Evolutionary conservation across 1,140 invertebrate genomes (phyloP), one percentile per base, ranked within the genome.

Genomic region (Heterodera carotae): DNA sequence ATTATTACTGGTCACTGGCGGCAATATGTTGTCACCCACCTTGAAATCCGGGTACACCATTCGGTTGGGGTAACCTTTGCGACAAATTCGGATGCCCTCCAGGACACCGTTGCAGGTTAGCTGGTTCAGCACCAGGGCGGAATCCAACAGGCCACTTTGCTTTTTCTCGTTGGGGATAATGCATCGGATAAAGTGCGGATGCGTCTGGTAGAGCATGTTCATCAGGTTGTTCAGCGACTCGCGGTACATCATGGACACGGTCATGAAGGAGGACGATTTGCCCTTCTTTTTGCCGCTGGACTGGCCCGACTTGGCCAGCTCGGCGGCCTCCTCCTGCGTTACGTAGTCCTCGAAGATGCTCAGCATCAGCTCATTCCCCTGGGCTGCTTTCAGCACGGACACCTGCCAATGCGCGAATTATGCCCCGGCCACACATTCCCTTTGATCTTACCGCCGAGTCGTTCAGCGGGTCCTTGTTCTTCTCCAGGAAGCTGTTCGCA

Each of bases 31-130:
- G 1, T 48, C 5, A 22, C 15, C 48, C 48, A 56, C 48, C 48
- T 80, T 82, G 80, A 81, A 83, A 59, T 78, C 80, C 87, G 95
- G 93, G 91, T 99, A 99, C 83, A 96, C 92, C 94, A 99, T 86
- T 74, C 85, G 77, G 68, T 83, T 84, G 91, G 97, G 97, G 93
- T 98, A 99, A 90, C 97, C 97, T 92, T 99, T 99, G 91, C 97
- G 93, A 90, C 97, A 99, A 92, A 99, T 99, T 97, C 97, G 96
- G 91, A 99, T 99, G 91, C 97, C 97, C 93, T 99, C 97, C 92
- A 99, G 93, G 91, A 99, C 97, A 97, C 97, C 97, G 92, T 99
- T 99, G 93, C 97, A 99, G 84, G 97, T 98, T 86, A 99, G 92
- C 92, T 99, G 97, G 90, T 99, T 89, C 93, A 98, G 96, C 67